Evolutionary conservation across 2,888 invertebrate genomes (phyloP), one percentile per base, ranked within the genome.

Genomic region (Amphipoea lucens): DNA sequence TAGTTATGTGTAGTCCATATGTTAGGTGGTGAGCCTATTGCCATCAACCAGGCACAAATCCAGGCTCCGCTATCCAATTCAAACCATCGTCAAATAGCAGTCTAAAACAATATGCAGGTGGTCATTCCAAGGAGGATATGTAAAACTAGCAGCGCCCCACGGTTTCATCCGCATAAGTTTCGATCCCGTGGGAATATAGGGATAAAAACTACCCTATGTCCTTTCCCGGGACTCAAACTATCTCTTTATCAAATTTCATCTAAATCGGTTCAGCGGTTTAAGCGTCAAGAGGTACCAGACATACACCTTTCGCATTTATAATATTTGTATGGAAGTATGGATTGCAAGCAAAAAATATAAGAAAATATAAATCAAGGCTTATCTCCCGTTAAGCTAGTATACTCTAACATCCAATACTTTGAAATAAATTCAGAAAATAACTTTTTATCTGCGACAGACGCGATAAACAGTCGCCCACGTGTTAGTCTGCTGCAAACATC

Each of bases 381-480:
- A 75, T 85, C 81, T 45, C n/a, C 85, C 51, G 69, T 65, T 85
- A 85, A 70, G 71, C 68, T 76, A 51, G 72, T 78, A 69, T 78
- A 71, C 78, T 83, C 74, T 76, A 76, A 85, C 88, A 84, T 80
- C 65, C 20, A 29, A 77, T 84, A 83, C 70, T 70, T 60, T 75
- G 60, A 71, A 78, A 85, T 88, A 81, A n/a, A 85, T 75, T 73
- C 72, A 81, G 86, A 85, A 86, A 75, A 82, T 86, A 82, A 78
- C 68, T 75, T 83, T 85, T 83, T 88, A 89, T 88, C 89, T 83
- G 45, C 45, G 74, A 76, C 80, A 84, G 81, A 78, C 69, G 69
- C 51, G 76, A 84, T 88, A 87, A 84, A 82, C 81, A 77, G 45
- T 74, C 88, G 78, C 87, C 87, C 82, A 87, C 89, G 84, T 80